Percentiles rank a stretch among this genome's conserved stretches.
These are phyloP conservation scores for Hyppa rectilinea DNA, from an alignment of 2,888 invertebrate species.

Conservation along the genomic window DNA sequence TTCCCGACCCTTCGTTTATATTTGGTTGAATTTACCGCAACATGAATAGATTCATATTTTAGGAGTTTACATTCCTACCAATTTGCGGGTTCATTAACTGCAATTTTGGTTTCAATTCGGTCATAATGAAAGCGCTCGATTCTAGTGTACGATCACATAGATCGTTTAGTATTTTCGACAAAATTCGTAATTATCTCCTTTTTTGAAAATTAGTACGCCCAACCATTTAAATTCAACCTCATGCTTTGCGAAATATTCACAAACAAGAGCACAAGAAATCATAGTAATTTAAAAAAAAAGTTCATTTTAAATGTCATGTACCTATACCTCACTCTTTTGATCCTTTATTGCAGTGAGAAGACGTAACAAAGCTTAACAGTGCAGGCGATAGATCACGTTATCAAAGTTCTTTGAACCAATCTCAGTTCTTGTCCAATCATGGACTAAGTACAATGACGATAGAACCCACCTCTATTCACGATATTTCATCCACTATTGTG, in stretches of 20 bases:
- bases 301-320: background rate
- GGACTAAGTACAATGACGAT: conserved; percentile 23
- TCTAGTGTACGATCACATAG: background rate
- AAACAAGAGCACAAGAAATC: background rate
- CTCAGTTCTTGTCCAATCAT: conserved; percentile 20
- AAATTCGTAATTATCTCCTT: background rate
- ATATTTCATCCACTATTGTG: conserved; percentile 13
- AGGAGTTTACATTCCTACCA: background rate
- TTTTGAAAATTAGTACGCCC: background rate
- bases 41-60: conserved; percentile 3
- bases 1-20: background rate
- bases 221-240: too few species aligned
- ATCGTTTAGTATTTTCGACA: background rate
- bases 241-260: background rate
- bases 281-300: background rate
- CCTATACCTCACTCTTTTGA: background rate
- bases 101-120: conserved; percentile 18
- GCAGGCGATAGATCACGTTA: conserved; percentile 31
- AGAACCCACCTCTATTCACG: conserved; percentile 7
- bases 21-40: conserved; percentile 7
- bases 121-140: conserved; percentile 10
- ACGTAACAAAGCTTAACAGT: conserved; percentile 1
- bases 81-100: conserved; percentile 27
- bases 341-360: conserved; percentile 11
- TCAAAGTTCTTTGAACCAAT: conserved; percentile 30